Base-by-base conservation (phyloP, 2,113 vertebrate species). In the Cathartes aura region DNA sequence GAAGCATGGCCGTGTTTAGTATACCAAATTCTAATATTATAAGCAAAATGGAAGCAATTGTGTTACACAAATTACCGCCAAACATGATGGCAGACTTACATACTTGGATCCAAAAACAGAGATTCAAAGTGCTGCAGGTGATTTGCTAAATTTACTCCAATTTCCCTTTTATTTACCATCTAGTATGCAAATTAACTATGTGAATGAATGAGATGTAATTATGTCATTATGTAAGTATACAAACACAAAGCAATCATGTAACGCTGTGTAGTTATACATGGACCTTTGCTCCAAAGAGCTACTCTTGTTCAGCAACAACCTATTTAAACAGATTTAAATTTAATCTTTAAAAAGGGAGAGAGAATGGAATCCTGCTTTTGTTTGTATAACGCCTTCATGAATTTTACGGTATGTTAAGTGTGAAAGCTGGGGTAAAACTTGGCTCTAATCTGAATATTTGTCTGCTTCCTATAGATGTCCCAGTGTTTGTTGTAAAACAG, bases 81-180 rank as follows among this genome's bases (percentile, higher is more conserved):
- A 72, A 45, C 20, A 13, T 73, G 93, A 63, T 15, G 94, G 63
- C 43, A 83, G 85, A 8, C 95, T 94, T 93, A 64, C 86, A 26
- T 76, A 59, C 84, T 94, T 62, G 68, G 47, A 82, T 86, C 64
- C 38, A 73, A 72, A 74, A 32, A 9, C 48, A 59, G 27, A 83
- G 36, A 90, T 89, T 94, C 95, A 59, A 59, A 91, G 45, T 91
- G 68, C 68, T 86, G 76, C 59, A 96, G 87, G 81, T 97, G 76
- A 94, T 98, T 94, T 68, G 10, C 26, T 96, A 94, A 94, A 91
- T 95, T 94, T 85, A 84, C 60, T 93, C 76, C 60, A 43, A 95
- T 97, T 97, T 97, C 92, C 84, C 75, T 95, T 96, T 97, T 93
- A 94, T 96, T 97, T 95, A 87, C 93, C 89, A 90, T 95, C 91